phyloP scores from a whole-genome alignment of 2,888 invertebrate species.

The Phorcus lineatus region DNA sequence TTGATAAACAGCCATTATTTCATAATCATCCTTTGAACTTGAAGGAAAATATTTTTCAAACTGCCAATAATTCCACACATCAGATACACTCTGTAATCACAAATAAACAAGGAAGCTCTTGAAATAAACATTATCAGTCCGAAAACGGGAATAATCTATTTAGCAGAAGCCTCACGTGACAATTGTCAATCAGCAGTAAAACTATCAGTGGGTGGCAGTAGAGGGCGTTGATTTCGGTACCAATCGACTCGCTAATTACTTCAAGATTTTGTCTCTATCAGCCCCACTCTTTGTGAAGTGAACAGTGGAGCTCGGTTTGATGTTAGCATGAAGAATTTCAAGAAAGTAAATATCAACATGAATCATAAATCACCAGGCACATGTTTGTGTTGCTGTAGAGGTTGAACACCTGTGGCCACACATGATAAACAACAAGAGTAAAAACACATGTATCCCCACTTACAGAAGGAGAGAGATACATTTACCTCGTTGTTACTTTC shows the following conservation, averaged over 20 bases:
- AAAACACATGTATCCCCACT: neutral
- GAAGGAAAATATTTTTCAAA: neutral
- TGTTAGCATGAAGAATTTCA: neutral
- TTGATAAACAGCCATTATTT: neutral
- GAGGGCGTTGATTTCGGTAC: neutral
- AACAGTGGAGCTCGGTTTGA: neutral
- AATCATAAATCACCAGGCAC: neutral
- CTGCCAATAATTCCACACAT: neutral
- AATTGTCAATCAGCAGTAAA: neutral
- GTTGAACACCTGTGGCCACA: neutral
- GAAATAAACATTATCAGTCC: neutral
- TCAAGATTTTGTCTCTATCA: neutral
- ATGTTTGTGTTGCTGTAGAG: neutral
- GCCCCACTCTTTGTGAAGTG: neutral
- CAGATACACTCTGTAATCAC: neutral
- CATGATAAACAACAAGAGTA: neutral
- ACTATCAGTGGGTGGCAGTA: neutral
- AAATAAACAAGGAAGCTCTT: neutral
- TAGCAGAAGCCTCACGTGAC: neutral
- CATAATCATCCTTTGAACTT: neutral
- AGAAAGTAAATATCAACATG: slow-evolving; percentile 11
- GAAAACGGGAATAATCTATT: neutral
- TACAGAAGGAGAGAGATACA: neutral
- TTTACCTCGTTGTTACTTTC: too few species aligned
- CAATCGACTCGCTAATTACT: neutral